phyloP scores from a whole-genome alignment of 2,797 vertebrate genomes.

The Melanotaenia trifasciata region DNA sequence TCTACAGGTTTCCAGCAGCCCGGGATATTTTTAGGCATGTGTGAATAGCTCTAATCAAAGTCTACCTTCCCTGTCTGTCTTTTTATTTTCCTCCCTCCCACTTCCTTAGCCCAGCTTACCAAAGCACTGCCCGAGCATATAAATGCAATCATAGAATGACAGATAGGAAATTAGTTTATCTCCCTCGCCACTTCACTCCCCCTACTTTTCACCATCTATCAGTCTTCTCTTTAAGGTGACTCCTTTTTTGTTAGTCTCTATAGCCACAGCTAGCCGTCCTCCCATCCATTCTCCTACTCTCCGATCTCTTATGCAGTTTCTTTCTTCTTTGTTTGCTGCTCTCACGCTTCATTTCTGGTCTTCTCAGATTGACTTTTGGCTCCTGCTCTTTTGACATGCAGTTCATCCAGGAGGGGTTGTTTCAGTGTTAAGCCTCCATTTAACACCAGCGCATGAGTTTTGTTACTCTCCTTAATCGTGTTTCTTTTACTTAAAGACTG shows the following conservation, averaged over 20 bases:
- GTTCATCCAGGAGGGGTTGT: constrained; percentile 29
- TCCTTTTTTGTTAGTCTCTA: constrained; percentile 11
- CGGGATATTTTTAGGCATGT: constrained; percentile 68
- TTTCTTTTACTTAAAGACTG: neutral
- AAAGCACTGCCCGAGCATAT: constrained; percentile 46
- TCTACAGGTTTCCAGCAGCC: constrained; percentile 69
- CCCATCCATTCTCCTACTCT: constrained; percentile 11
- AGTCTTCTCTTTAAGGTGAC: constrained; percentile 27
- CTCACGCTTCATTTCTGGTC: constrained; percentile 43
- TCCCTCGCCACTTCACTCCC: constrained; percentile 37
- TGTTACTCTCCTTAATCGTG: neutral
- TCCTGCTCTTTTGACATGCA: constrained; percentile 34
- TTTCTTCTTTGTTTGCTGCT: constrained; percentile 60
- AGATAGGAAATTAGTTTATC: constrained; percentile 52
- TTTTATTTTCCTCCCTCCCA: constrained; percentile 13
- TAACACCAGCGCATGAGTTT: neutral
- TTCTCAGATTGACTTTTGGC: constrained; percentile 52
- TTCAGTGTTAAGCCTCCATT: constrained; percentile 36
- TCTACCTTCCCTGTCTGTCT: constrained; percentile 32
- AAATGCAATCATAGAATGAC: constrained; percentile 51
- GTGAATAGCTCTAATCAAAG: constrained; percentile 52
- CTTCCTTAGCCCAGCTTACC: constrained; percentile 37
- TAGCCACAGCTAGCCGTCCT: neutral
- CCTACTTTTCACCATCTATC: constrained; percentile 36
- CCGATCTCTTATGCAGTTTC: constrained; percentile 25